Base-by-base conservation (phyloP, 2,113 vertebrate species). In the Struthio camelus region DNA sequence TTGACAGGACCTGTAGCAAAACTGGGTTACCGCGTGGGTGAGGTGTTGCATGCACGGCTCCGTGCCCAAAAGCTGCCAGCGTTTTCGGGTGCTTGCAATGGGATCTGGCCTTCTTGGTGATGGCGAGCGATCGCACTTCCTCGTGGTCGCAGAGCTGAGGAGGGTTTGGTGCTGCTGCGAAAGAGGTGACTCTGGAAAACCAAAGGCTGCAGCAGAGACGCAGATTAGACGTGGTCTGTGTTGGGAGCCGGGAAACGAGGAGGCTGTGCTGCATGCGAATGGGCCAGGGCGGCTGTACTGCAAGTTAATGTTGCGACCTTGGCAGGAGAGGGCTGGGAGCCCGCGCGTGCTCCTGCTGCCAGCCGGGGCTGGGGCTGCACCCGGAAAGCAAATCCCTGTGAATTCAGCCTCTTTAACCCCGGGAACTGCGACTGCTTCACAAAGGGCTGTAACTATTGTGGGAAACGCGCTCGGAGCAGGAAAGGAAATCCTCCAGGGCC, bases 271-370 rank as follows among this genome's bases (percentile, higher is more conserved):
- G 94, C 85, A 91, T 93, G 85, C 0, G n/a, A 94, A 83, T 34
- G 58, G 82, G 53, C 32, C 0, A 6, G 34, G 84, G 80, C 40
- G 87, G 89, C 92, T 38, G 82, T 7, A 0, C 88, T 82, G 94
- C 89, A 46, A 5, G 89, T 96, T 96, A 96, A 96, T 91, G 85
- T 36, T 72, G 89, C 82, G 92, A 95, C 91, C 94, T 96, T 83
- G 93, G 77, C 94, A 81, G 90, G 46, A 27, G 38, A 78, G 73
- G 80, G 73, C 65, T 66, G 71, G 18, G 70, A 95, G 89, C 87
- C 84, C 62, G 0, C 89, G 20, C 27, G 1, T 0, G 1, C n/a
- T 69, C 58, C 71, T 7, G 0, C 46, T 16, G 71, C 65, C 91
- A 51, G 94, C 89, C 84, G 78, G 89, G 67, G 48, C 1, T 1